Evolutionary conservation across 2,113 vertebrate species (phyloP).

Genomic region (Donacobius atricapilla): DNA sequence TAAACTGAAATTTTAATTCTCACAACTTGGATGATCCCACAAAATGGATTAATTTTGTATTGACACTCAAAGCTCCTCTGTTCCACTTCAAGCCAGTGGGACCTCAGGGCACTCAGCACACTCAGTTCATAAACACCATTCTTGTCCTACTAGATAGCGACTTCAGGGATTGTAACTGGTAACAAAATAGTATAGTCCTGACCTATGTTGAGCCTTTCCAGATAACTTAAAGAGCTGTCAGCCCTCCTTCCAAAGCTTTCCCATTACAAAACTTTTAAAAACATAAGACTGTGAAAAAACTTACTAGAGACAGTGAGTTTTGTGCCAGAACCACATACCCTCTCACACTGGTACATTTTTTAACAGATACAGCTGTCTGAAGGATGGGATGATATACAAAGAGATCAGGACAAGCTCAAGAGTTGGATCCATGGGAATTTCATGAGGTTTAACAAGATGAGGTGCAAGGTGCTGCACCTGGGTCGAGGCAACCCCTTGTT

Average conservation of each 20-base stretch:
- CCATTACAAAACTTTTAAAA: background rate
- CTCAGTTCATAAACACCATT: background rate
- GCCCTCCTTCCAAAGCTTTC: background rate
- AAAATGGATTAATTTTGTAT: background rate
- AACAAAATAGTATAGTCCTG: background rate
- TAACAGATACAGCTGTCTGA: background rate
- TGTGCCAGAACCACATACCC: background rate
- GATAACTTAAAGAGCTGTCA: background rate
- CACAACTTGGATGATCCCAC: background rate
- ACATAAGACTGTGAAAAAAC: background rate
- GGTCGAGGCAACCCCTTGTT: fast-evolving
- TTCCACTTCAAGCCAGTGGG: background rate
- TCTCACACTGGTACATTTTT: background rate
- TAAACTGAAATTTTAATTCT: background rate
- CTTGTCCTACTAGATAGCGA: background rate
- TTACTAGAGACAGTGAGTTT: background rate
- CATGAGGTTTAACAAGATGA: background rate
- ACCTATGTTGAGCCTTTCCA: background rate
- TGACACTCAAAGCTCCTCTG: background rate
- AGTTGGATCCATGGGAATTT: background rate
- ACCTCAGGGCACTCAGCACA: background rate
- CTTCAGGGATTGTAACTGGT: background rate
- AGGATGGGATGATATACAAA: background rate
- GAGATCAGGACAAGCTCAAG: background rate
- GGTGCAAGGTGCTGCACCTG: background rate